Conservation (phyloP, 2,797 vertebrate genomes). For the Micropoecilia bifurca region DNA sequence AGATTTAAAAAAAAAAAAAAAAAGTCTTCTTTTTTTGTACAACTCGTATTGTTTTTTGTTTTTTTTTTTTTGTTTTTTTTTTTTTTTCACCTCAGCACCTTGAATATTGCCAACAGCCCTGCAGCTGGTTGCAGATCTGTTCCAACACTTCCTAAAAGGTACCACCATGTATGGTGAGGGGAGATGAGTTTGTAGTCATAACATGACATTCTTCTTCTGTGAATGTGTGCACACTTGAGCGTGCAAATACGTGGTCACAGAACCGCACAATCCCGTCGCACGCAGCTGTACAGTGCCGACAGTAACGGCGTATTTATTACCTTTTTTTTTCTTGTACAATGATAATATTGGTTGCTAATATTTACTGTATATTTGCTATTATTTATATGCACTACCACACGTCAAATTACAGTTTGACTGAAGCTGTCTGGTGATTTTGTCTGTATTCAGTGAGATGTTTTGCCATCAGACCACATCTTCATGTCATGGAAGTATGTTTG, state of each 20-base stretch:
- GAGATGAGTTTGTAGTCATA: slow-evolving; percentile 28
- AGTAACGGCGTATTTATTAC: slow-evolving; percentile 96
- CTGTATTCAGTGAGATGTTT: slow-evolving; percentile 74
- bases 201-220: slow-evolving; percentile 28
- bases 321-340: slow-evolving; percentile 81
- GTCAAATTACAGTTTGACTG: slow-evolving; percentile 70
- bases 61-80: no score
- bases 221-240: slow-evolving; percentile 26
- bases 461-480: slow-evolving; percentile 42
- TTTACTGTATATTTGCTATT: slow-evolving; percentile 93
- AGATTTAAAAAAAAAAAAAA: slow-evolving; percentile 32
- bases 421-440: slow-evolving; percentile 80
- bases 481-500: slow-evolving; percentile 58
- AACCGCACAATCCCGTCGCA: slow-evolving; percentile 82
- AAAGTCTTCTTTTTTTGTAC: slow-evolving; percentile 19
- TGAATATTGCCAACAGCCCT: slow-evolving; percentile 58
- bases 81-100: slow-evolving; percentile 66
- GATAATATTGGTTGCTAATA: slow-evolving; percentile 86
- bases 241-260: slow-evolving; percentile 45
- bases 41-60: neutral
- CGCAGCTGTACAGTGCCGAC: slow-evolving; percentile 81
- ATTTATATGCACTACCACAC: slow-evolving; percentile 92
- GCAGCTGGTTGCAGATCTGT: slow-evolving; percentile 72
- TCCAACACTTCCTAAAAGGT: slow-evolving; percentile 73
- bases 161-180: slow-evolving; percentile 55